Evolutionary conservation across 1,140 invertebrate species (phyloP).

Genomic region (Campoletis sonorensis): DNA sequence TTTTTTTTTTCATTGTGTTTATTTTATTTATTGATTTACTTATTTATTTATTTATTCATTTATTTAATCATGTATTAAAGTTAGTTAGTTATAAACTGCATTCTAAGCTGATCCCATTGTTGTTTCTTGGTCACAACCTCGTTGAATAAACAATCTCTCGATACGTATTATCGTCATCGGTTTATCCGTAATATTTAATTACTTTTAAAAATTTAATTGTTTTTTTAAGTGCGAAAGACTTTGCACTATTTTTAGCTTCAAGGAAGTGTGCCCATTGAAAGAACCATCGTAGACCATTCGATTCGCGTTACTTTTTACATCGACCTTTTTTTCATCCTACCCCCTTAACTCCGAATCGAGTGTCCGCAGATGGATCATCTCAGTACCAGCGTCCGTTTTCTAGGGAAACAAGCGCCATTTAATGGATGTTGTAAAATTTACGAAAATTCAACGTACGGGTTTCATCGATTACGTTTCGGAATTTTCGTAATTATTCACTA

Average conservation of each 20-base stretch:
- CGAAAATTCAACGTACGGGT: too few relatives aligned
- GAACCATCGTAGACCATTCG: neutral
- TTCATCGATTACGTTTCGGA: too few relatives aligned
- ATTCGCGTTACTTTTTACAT: neutral
- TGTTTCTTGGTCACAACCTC: conserved; percentile 73
- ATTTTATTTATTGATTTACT: neutral
- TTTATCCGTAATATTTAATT: neutral
- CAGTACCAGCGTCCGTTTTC: too few relatives aligned
- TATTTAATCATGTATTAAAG: conserved; percentile 56
- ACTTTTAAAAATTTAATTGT: conserved; percentile 12
- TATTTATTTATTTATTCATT: neutral
- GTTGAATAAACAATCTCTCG: conserved; percentile 57
- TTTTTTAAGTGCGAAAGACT: neutral
- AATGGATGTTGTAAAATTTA: too few relatives aligned
- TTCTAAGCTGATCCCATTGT: conserved; percentile 72
- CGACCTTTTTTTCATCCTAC: too few relatives aligned
- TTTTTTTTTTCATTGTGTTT: too few relatives aligned
- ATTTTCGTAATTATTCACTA: too few relatives aligned
- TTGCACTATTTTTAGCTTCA: neutral
- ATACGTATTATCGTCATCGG: conserved; percentile 34
- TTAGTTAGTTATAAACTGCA: conserved; percentile 68
- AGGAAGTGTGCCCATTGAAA: conserved; percentile 27
- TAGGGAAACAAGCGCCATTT: too few relatives aligned
- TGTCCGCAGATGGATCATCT: too few relatives aligned
- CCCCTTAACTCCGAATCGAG: too few relatives aligned